Evolutionary conservation across 2,113 vertebrate genomes (phyloP), one percentile per base, ranked within the genome.

Genomic region (Larimichthys crocea): DNA sequence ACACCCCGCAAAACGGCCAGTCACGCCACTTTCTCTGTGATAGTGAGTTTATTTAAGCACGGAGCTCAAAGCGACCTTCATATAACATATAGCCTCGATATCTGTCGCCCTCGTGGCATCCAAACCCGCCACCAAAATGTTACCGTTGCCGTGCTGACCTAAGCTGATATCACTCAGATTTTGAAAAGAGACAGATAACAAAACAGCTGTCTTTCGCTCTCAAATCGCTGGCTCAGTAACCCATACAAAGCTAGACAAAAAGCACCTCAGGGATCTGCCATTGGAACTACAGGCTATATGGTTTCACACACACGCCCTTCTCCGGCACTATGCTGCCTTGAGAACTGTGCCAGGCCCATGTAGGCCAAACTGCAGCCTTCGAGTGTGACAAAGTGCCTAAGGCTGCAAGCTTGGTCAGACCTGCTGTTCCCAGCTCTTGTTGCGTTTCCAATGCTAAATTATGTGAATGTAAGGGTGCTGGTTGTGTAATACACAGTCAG

Each of bases 51-150:
- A 81, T 90, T 86, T 63, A 73, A 83, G 59, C 53, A 12, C 48
- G 0, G 24, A 26, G 50, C 65, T 89, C 79, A 90, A 93, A 88
- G 84, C 53, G 0, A 50, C 74, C 64, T 80, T 87, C 67, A 74
- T n/a, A n/a, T 74, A 52, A 68, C 90, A 80, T 79, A 3, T 49
- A 68, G 60, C 46, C 77, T 85, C 56, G 2, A 80, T 79, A 85
- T 91, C 87, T 85, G 76, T 60, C 88, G 49, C 46, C 82, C 31
- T 11, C 0, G 19, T 89, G 88, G 78, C 71, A 89, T 84, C 70
- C 77, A 84, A 85, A 79, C 57, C 53, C 55, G 29, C 49, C 77
- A 42, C 66, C 71, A 80, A 89, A 88, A 88, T 68, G 68, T 74
- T 72, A 66, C 29, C 3, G 26, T 69, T 57, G 74, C 59, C 7